Conservation (phyloP, 2,888 invertebrate species). For the Timema cristinae region DNA sequence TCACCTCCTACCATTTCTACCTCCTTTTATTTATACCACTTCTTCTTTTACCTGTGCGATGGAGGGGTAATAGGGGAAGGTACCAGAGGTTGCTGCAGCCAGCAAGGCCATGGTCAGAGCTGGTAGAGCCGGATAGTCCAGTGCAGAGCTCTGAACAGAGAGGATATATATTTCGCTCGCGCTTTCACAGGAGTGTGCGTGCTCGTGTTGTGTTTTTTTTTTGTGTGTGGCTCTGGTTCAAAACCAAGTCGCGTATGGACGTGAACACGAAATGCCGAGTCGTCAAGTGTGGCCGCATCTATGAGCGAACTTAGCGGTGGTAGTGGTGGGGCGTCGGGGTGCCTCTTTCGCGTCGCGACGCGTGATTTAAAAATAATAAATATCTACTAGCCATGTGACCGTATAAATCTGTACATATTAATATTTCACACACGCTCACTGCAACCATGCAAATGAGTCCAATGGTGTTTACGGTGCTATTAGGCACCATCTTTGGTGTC, state of each 20-base stretch:
- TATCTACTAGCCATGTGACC: too few relatives aligned
- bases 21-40: neutral
- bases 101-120: slow-evolving; percentile 27
- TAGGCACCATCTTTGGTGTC: slow-evolving; percentile 58
- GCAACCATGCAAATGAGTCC: slow-evolving; percentile 42
- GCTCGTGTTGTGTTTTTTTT: too few relatives aligned
- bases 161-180: too few relatives aligned
- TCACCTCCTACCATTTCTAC: slow-evolving; percentile 6
- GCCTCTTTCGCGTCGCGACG: neutral
- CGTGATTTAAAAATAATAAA: too few relatives aligned
- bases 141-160: neutral
- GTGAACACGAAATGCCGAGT: too few relatives aligned
- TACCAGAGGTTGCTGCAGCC: neutral
- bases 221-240: too few relatives aligned
- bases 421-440: neutral
- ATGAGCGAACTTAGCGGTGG: too few relatives aligned
- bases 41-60: neutral
- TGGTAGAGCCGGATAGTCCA: slow-evolving; percentile 19
- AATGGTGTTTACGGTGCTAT: slow-evolving; percentile 55
- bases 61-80: slow-evolving; percentile 10
- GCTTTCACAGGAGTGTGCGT: too few relatives aligned
- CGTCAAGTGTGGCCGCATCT: too few relatives aligned
- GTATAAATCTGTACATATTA: too few relatives aligned
- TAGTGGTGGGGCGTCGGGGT: slow-evolving; percentile 6
- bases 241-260: too few relatives aligned